Evolutionary conservation across 2,113 vertebrate species (phyloP), one percentile per base, ranked within the genome.

Genomic region (Nesogale talazaci): DNA sequence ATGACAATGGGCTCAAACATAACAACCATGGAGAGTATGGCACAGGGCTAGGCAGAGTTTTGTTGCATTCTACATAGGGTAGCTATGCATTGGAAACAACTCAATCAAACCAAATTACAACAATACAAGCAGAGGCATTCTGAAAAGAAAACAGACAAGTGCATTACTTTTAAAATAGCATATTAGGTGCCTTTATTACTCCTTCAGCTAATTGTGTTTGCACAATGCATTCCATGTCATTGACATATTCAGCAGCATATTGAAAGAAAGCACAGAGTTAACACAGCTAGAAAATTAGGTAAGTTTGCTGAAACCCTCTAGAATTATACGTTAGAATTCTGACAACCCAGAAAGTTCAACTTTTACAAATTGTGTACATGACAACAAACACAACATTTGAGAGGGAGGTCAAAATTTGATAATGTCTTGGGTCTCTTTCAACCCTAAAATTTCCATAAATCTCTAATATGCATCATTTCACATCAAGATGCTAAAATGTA

Each of bases 331-430:
- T 75, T 91, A 61, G 86, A 75, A n/a, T 80, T 6, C 23, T 89
- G 89, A 84, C 31, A 80, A 89, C 6, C 15, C 52, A 75, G n/a
- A 86, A 92, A 80, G 61, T 20, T 89, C 34, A 72, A 88, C 23
- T 77, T 94, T 65, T 81, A 63, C 6, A 15, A 67, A 42, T 11
- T 91, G 12, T 86, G 94, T 89, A 93, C 34, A 89, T 82, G 67
- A 92, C 31, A 94, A 78, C 61, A 94, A 91, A 86, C 86, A 94
- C 46, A 90, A 91, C 89, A 80, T 72, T 88, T 92, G 9, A 4
- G 52, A 84, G 5, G 0, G 12, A 86, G 14, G 88, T 89, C 94
- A 80, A 80, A 92, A 92, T 69, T 56, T 90, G 36, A 92, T 89
- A 94, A 56, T 88, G 12, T 84, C 12, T 86, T 95, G 27, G 23